These are phyloP conservation scores for Cavia porcellus DNA, from an alignment of 2,113 vertebrate species.

Conservation along the genomic window DNA sequence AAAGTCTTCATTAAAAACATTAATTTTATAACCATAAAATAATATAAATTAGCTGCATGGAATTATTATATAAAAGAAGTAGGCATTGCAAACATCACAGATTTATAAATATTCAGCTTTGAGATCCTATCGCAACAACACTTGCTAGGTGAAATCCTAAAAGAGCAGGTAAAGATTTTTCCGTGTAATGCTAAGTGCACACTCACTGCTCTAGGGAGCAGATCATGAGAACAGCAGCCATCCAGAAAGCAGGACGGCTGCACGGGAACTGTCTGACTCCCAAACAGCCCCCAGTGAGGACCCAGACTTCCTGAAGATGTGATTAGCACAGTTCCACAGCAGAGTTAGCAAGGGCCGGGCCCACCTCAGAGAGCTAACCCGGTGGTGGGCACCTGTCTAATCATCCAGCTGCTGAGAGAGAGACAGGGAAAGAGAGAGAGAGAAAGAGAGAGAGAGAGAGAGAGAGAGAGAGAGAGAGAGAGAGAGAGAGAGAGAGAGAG, in stretches of 20 bases:
- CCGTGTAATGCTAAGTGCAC: neutral
- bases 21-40: neutral
- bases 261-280: neutral
- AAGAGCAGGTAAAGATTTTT: neutral
- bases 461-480: neutral
- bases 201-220: neutral
- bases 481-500: neutral
- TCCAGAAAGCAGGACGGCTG: slow-evolving; percentile 42
- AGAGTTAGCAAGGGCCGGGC: neutral
- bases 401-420: neutral
- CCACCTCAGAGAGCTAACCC: slow-evolving; percentile 20
- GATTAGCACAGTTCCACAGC: neutral
- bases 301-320: neutral
- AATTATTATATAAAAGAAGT: neutral
- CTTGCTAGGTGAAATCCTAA: neutral
- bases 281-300: neutral
- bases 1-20: slow-evolving; percentile 2
- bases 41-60: neutral
- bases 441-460: neutral
- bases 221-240: slow-evolving; percentile 20
- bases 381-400: neutral
- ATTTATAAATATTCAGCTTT: neutral
- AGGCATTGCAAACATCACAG: slow-evolving; percentile 5
- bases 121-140: neutral
- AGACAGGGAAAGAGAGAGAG: neutral